phyloP scores from a whole-genome alignment of 2,888 invertebrate genomes.

The Tachina grossa region DNA sequence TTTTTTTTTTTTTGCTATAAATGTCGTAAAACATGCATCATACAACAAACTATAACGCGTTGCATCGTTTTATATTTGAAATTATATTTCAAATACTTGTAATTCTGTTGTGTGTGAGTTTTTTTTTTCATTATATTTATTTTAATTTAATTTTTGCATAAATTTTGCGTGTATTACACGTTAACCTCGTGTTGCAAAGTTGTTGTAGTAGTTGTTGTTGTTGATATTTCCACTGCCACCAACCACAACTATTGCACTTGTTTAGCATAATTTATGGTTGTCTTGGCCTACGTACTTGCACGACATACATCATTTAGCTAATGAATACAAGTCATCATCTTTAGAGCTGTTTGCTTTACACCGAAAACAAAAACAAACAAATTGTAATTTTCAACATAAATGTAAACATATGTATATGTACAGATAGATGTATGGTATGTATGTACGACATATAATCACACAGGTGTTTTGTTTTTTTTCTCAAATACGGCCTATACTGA shows the following conservation, averaged over 20 bases:
- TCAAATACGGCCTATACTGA: background rate
- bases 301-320: conserved; percentile 70
- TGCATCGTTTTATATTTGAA: conserved; percentile 58
- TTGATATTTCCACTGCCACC: conserved; percentile 1
- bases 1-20: conserved; percentile 14
- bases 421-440: background rate
- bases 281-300: conserved; percentile 70
- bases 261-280: conserved; percentile 67
- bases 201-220: conserved; percentile 20
- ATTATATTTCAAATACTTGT: conserved; percentile 50
- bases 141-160: conserved; percentile 67
- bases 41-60: conserved; percentile 34
- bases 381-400: background rate
- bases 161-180: conserved; percentile 71
- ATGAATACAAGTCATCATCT: conserved; percentile 70
- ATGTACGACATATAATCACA: conserved; percentile 13
- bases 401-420: background rate
- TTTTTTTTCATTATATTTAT: conserved; percentile 17
- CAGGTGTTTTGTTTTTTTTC: conserved; percentile 36
- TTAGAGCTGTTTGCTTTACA: conserved; percentile 44
- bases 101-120: conserved; percentile 16
- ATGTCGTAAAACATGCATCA: conserved; percentile 52
- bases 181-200: conserved; percentile 70
- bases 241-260: conserved; percentile 33
- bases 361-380: background rate